phyloP scores from a whole-genome alignment of 35 echinoderm and acorn worm genomes.

The Amphiura filiformis region DNA sequence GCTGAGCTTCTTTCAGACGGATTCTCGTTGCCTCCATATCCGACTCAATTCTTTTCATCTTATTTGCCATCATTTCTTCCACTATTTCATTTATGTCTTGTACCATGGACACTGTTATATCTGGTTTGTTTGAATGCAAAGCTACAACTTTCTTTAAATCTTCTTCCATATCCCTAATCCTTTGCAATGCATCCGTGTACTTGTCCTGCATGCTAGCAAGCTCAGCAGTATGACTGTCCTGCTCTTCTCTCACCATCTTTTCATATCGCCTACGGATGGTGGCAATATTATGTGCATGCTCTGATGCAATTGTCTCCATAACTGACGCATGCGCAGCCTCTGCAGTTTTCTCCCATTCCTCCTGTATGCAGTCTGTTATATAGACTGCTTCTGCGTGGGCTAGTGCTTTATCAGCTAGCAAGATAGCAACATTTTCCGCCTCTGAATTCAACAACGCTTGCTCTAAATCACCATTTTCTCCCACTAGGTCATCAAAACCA shows the following conservation, averaged over 20 bases:
- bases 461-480: neutral
- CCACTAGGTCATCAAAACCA: constrained; percentile 9
- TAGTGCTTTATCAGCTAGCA: constrained; percentile 35
- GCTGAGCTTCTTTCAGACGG: neutral
- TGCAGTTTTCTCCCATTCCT: constrained; percentile 26
- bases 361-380: constrained; percentile 21
- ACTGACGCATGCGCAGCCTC: neutral
- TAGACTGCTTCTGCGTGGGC: constrained; percentile 34
- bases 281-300: constrained; percentile 60
- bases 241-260: constrained; percentile 38
- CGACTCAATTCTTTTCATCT: neutral
- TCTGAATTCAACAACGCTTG: constrained; percentile 29
- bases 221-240: constrained; percentile 38
- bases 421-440: constrained; percentile 33
- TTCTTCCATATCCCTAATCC: constrained; percentile 35
- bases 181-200: constrained; percentile 4
- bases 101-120: constrained; percentile 17
- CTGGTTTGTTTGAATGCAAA: constrained; percentile 21
- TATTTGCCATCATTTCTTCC: constrained; percentile 31
- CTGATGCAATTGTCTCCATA: constrained; percentile 53
- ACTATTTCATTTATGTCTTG: constrained; percentile 21
- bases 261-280: constrained; percentile 54
- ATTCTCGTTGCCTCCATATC: constrained; percentile 17
- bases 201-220: constrained; percentile 40
- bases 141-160: constrained; percentile 28